These are phyloP conservation scores for Rhamnusium bicolor DNA, from an alignment of 2,888 invertebrate species.

Conservation along the genomic window DNA sequence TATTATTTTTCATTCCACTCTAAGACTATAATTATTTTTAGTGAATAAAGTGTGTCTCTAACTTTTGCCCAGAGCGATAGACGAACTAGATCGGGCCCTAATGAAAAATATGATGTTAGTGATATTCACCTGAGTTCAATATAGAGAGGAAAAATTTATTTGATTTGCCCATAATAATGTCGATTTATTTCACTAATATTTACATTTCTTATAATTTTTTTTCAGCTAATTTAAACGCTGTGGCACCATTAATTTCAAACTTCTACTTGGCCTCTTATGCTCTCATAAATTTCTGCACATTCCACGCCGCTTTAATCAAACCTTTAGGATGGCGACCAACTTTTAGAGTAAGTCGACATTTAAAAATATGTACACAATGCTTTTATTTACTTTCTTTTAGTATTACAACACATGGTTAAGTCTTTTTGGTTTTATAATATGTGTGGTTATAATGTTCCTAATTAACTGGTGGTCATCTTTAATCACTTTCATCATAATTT, in stretches of 20 bases:
- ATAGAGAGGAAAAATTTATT: no score
- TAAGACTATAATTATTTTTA: no score
- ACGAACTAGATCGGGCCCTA: no score
- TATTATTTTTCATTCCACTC: no score
- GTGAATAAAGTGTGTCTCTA: no score
- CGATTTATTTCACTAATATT: neutral
- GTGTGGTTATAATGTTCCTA: conserved; percentile 93
- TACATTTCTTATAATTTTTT: conserved; percentile 50
- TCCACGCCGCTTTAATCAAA: conserved; percentile 91
- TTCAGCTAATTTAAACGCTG: conserved; percentile 88
- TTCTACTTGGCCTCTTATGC: conserved; percentile 96
- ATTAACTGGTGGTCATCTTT: conserved; percentile 95
- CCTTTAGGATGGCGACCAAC: conserved; percentile 94
- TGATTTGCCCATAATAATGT: no score
- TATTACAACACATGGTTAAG: conserved; percentile 96
- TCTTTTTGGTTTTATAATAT: conserved; percentile 85
- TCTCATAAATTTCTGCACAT: conserved; percentile 95
- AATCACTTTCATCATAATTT: conserved; percentile 90
- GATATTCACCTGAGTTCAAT: no score
- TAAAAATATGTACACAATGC: conserved; percentile 15
- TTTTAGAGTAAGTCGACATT: conserved; percentile 78
- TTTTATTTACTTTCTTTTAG: conserved; percentile 72
- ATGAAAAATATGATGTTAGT: no score
- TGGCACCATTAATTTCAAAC: conserved; percentile 95
- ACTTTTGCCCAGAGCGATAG: no score